Conservation (phyloP, 2,888 invertebrate species). For the Cactoblastis cactorum region DNA sequence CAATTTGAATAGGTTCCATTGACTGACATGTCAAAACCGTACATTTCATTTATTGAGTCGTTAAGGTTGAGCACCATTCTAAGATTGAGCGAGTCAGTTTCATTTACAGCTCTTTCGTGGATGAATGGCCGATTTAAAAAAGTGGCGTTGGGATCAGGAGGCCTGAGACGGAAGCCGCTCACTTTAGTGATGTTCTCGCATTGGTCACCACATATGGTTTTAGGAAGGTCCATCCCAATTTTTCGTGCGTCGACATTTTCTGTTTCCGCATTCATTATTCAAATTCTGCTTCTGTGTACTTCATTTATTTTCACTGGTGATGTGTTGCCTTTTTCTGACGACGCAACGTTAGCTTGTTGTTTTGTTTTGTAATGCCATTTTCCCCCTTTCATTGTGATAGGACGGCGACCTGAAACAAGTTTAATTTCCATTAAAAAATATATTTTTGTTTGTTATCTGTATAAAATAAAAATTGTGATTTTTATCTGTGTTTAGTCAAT, state of each 20-base stretch:
- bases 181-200: constrained; percentile 51
- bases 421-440: constrained; percentile 21
- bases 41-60: constrained; percentile 43
- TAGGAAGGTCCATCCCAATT: constrained; percentile 25
- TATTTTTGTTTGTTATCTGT: neutral
- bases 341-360: constrained; percentile 5
- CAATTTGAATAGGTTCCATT: constrained; percentile 48
- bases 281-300: constrained; percentile 20
- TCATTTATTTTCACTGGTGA: constrained; percentile 19
- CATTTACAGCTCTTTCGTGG: constrained; percentile 21
- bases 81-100: constrained; percentile 27
- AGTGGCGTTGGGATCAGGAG: constrained; percentile 31
- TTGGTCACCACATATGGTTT: constrained; percentile 32
- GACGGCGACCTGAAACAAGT: constrained; percentile 25
- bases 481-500: too few species aligned
- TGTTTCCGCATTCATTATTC: constrained; percentile 28
- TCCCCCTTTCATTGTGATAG: constrained; percentile 16
- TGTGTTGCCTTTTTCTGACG: constrained; percentile 5
- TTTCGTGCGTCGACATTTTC: constrained; percentile 21
- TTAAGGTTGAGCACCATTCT: constrained; percentile 44
- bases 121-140: constrained; percentile 23
- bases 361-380: constrained; percentile 7
- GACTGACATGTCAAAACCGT: constrained; percentile 30
- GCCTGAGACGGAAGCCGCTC: constrained; percentile 38
- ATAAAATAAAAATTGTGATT: neutral